Evolutionary conservation across 2,797 vertebrate species (phyloP).

Genomic region (Melanotaenia pygmaea): DNA sequence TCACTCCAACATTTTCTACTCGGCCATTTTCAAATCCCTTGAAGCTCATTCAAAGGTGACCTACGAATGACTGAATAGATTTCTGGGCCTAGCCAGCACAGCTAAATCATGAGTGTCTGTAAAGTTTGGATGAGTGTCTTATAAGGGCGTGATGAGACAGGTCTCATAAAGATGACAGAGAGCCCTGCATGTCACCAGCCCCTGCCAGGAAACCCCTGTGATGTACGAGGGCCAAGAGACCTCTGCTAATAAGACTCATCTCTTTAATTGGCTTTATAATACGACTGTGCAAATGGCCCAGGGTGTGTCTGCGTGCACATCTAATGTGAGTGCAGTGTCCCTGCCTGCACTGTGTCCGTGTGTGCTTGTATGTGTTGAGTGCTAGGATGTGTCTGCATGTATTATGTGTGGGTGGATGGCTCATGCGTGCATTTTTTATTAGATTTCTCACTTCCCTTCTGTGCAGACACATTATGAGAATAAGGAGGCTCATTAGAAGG

Average conservation of each 20-base stretch:
- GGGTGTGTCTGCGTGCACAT: slow-evolving; percentile 1
- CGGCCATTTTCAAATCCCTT: slow-evolving; percentile 39
- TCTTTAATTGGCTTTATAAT: slow-evolving; percentile 81
- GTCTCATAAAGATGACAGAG: slow-evolving; percentile 79
- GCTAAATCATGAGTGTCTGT: slow-evolving; percentile 76
- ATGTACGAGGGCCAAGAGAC: slow-evolving; percentile 75
- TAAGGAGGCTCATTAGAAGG: slow-evolving; percentile 71
- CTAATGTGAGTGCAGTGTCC: slow-evolving; percentile 11
- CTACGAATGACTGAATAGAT: slow-evolving; percentile 57
- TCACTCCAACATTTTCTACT: slow-evolving; percentile 14
- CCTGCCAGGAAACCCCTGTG: slow-evolving; percentile 77
- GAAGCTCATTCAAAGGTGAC: slow-evolving; percentile 75
- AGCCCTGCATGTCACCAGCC: slow-evolving; percentile 60
- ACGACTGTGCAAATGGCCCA: slow-evolving; percentile 64
- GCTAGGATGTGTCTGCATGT: slow-evolving; percentile 19
- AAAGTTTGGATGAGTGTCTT: slow-evolving; percentile 81
- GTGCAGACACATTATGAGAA: slow-evolving; percentile 48
- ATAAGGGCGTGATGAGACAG: slow-evolving; percentile 80
- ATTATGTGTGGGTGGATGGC: slow-evolving; percentile 14
- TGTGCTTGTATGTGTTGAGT: slow-evolving; percentile 20
- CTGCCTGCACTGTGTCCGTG: slow-evolving; percentile 14
- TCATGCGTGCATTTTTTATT: slow-evolving; percentile 49
- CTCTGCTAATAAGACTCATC: slow-evolving; percentile 82
- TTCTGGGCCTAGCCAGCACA: slow-evolving; percentile 59
- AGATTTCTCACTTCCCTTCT: slow-evolving; percentile 39